phyloP scores from a whole-genome alignment of 2,888 invertebrate genomes.

The Molanna angustata region DNA sequence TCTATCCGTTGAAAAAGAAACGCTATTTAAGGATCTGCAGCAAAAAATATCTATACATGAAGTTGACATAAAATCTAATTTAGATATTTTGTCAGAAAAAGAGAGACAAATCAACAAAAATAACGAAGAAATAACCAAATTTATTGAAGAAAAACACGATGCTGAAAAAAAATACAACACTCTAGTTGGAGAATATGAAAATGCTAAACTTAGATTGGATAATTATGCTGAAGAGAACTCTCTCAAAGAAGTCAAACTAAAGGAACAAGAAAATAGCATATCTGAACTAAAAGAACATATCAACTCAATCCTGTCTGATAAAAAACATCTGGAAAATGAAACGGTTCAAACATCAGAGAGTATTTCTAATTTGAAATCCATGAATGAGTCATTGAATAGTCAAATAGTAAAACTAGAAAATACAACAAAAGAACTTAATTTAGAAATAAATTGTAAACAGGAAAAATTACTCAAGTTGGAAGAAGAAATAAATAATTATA shows the following conservation, averaged over 20 bases:
- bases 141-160: constrained; percentile 46
- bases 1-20: constrained; percentile 45
- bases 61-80: constrained; percentile 49
- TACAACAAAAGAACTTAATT: constrained; percentile 32
- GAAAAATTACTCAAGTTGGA: constrained; percentile 40
- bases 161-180: constrained; percentile 51
- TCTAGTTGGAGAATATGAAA: constrained; percentile 42
- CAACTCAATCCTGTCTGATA: constrained; percentile 24
- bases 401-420: constrained; percentile 30
- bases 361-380: constrained; percentile 29
- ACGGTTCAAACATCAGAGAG: constrained; percentile 29
- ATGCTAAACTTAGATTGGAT: constrained; percentile 48
- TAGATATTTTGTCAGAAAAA: constrained; percentile 49
- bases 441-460: constrained; percentile 33
- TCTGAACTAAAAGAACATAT: constrained; percentile 41
- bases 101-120: constrained; percentile 48
- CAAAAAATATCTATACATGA: constrained; percentile 49
- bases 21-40: constrained; percentile 44
- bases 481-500: constrained; percentile 44
- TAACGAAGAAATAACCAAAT: constrained; percentile 45
- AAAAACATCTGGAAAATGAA: constrained; percentile 13
- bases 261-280: constrained; percentile 39
- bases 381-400: constrained; percentile 28
- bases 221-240: constrained; percentile 46
- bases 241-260: constrained; percentile 43